Evolutionary conservation across 2,113 vertebrate genomes (phyloP), one percentile per base, ranked within the genome.

Genomic region (Agelaius phoeniceus): DNA sequence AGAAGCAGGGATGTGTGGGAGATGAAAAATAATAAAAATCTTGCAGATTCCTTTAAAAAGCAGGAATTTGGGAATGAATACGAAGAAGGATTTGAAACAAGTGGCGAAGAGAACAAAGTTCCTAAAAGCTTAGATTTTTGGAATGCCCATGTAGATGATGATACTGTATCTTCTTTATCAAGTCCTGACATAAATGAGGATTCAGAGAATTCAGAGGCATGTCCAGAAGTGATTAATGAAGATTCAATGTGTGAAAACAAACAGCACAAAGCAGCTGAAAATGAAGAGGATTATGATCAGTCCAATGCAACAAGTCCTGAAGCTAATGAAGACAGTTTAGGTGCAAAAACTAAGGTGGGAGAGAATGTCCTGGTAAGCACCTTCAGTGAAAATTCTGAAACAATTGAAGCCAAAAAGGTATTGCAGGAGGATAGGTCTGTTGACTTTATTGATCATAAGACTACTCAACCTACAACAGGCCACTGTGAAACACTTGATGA

Each of bases 131-230:
- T 98, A 77, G 97, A 98, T 94, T 96, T 98, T 95, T 98, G 98
- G 98, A 97, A 97, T 95, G 96, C 98, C 37, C 97, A 97, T 28
- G 68, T 97, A 46, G 97, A 98, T 88, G 93, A 98, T 28, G 97
- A 98, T 74, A 97, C 97, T 49, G 94, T 97, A 26, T 98, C 98
- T 77, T 98, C 98, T 75, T 86, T 97, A 81, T 98, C 98, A 73
- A 98, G 97, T 92, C 97, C 98, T 71, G 98, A 97, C 61, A 84
- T 80, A 90, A 97, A 97, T 74, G 97, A 97, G 58, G 83, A 95
- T 96, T 97, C 95, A 54, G 97, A 98, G 57, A 89, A 93, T 66
- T 96, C 94, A 54, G 90, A 83, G 31, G 20, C 41, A 6, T 46
- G 37, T 87, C 90, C 95, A 30, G 94, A 96, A 95, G 28, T 49